Evolutionary conservation across 2,888 invertebrate genomes (phyloP).

Genomic region (Liodrosophila aerea): DNA sequence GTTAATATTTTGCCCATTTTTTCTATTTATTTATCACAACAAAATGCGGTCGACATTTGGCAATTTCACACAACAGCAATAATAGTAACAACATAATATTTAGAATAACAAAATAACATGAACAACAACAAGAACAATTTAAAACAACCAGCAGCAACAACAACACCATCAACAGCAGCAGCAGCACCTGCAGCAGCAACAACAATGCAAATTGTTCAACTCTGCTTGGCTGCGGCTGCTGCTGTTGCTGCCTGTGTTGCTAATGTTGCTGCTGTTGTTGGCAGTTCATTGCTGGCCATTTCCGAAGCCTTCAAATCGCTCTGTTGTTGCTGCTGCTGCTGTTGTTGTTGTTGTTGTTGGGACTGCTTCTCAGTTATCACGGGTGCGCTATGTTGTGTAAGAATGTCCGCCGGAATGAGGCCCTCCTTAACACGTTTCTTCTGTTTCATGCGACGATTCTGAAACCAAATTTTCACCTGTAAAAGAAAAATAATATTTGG

Average conservation of each 20-base stretch:
- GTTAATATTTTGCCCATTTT: conserved; percentile 32
- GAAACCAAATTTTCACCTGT: conserved; percentile 97
- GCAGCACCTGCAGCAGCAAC: conserved; percentile 30
- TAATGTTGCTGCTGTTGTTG: conserved; percentile 36
- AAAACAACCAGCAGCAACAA: conserved; percentile 16
- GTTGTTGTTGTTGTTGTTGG: conserved; percentile 42
- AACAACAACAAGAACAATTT: conserved; percentile 27
- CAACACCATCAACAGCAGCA: conserved; percentile 11
- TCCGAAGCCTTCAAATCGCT: conserved; percentile 51
- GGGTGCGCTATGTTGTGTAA: conserved; percentile 66
- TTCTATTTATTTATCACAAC: conserved; percentile 78
- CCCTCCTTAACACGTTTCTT: conserved; percentile 98
- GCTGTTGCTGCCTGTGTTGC: background rate
- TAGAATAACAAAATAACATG: conserved; percentile 2
- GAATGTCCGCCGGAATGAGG: conserved; percentile 86
- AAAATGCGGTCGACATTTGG: conserved; percentile 78
- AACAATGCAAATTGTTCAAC: conserved; percentile 50
- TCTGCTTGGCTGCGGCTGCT: conserved; percentile 44
- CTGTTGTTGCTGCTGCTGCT: conserved; percentile 44
- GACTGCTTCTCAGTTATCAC: conserved; percentile 55
- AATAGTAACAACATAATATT: conserved; percentile 21
- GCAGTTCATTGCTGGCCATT: conserved; percentile 53
- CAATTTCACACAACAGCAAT: conserved; percentile 47
- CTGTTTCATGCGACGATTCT: conserved; percentile 99
- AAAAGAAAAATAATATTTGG: background rate